Base-by-base conservation (phyloP, 2,797 vertebrate species). In the Sparus aurata region DNA sequence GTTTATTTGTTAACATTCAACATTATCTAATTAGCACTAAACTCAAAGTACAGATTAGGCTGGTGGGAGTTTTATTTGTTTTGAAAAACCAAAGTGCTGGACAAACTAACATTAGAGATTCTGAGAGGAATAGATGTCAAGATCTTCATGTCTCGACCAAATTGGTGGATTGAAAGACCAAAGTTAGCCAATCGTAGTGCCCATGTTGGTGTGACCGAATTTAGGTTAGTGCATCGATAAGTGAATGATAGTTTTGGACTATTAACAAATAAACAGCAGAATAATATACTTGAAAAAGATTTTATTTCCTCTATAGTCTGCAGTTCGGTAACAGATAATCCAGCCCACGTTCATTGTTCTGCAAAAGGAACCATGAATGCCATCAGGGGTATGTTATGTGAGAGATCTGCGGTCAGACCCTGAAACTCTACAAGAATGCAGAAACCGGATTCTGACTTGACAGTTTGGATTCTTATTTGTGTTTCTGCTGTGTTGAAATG, bases 401-500 rank as follows among this genome's bases (percentile, higher is more conserved):
- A 70, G n/a, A 66, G 18, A 46, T 75, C 20, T 80, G 62, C 0
- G 50, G 70, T 84, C 43, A 38, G 25, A 55, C 34, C 68, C 75
- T 82, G 73, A 80, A 89, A 84, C 61, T 83, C 15, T 8, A 27
- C 58, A 80, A 47, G 9, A 80, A 80, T 54, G 41, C 30, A 77
- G 53, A 79, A 83, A 73, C 78, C 9, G 1, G 46, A 72, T 58
- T 68, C 38, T 46, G 34, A 75, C 47, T 60, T 3, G 30, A 79
- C 23, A 45, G 27, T 20, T 79, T 69, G n/a, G 30, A 30, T 76
- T 72, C 5, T 54, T 73, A 45, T 82, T 73, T 75, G 73, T 72
- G 41, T 83, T 87, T 65, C 76, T 67, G 25, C 34, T 62, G 47
- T 87, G 75, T 75, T 62, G 69, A 79, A 69, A 82, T 73, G 3